Percentiles rank a stretch among this genome's conserved stretches.
Conservation (phyloP, 2,113 vertebrate species). For the Cromileptes altivelis region DNA sequence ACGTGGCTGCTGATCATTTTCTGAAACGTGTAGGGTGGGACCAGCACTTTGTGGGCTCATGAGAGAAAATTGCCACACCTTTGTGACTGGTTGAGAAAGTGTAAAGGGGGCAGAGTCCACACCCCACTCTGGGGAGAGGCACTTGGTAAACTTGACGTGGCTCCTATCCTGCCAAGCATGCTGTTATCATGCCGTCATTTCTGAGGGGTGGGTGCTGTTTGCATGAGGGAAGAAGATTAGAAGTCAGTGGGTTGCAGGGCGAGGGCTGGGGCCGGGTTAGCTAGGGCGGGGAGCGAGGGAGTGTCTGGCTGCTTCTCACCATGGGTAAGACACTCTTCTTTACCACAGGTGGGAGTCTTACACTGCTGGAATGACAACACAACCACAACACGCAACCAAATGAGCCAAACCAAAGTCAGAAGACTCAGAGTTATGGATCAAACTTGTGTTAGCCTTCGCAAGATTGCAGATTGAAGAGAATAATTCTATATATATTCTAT, state of each 20-base stretch:
- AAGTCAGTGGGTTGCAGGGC: conserved; percentile 18
- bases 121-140: neutral
- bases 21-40: neutral
- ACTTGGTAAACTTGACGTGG: neutral
- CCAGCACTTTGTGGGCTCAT: neutral
- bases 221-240: conserved; percentile 27
- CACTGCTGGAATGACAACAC: neutral
- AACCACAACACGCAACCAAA: neutral
- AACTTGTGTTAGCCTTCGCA: neutral
- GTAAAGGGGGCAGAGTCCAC: conserved; percentile 6
- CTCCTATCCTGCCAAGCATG: conserved; percentile 7
- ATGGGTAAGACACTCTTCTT: neutral
- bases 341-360: neutral
- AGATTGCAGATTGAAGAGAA: neutral
- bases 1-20: neutral
- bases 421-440: too few species aligned
- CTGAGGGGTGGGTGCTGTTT: neutral
- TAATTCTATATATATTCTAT: too few species aligned
- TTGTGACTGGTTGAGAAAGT: conserved; percentile 11
- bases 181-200: conserved; percentile 16
- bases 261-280: conserved; percentile 16
- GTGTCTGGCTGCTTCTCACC: neutral
- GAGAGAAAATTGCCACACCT: neutral
- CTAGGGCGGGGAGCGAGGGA: neutral
- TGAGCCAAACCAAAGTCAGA: neutral